Conservation (phyloP, 1,140 invertebrate genomes). For the Adelges cooleyi region DNA sequence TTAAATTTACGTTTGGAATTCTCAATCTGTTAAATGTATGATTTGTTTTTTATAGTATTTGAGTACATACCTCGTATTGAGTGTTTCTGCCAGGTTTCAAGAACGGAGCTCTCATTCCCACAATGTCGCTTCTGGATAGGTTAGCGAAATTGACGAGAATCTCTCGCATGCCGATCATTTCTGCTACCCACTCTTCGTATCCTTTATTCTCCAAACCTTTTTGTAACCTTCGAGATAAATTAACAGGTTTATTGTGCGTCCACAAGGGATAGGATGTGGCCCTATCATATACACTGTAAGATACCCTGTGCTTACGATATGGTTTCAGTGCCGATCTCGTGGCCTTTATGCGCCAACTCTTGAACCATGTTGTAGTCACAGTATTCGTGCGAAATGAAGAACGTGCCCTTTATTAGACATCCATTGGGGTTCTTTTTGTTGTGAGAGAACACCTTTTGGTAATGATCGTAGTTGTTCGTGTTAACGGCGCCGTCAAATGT, state of each 20-base stretch:
- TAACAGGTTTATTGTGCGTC: not conserved
- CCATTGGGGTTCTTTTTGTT: conserved; percentile 76
- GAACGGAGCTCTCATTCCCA: conserved; percentile 80
- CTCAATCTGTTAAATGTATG: too few relatives aligned
- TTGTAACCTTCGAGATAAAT: conserved; percentile 44
- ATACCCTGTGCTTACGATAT: conserved; percentile 52
- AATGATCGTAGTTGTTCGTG: conserved; percentile 79
- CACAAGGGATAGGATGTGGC: not conserved
- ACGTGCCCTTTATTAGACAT: conserved; percentile 80
- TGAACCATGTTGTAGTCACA: conserved; percentile 90
- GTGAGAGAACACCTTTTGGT: conserved; percentile 69
- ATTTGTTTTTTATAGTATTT: too few relatives aligned
- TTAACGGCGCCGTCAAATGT: conserved; percentile 91
- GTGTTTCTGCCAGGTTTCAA: conserved; percentile 81
- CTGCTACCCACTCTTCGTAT: conserved; percentile 82
- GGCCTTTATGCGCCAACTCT: conserved; percentile 70
- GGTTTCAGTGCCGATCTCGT: conserved; percentile 85
- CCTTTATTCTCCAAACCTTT: conserved; percentile 74
- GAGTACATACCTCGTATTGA: conserved; percentile 64
- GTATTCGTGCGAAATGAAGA: conserved; percentile 90
- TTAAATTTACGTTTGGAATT: too few relatives aligned
- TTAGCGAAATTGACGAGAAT: conserved; percentile 72
- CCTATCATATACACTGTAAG: not conserved
- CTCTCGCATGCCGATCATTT: conserved; percentile 88
- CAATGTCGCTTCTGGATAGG: conserved; percentile 65